Evolutionary conservation across 2,888 invertebrate genomes (phyloP).

Genomic region (Tribolium freemani): DNA sequence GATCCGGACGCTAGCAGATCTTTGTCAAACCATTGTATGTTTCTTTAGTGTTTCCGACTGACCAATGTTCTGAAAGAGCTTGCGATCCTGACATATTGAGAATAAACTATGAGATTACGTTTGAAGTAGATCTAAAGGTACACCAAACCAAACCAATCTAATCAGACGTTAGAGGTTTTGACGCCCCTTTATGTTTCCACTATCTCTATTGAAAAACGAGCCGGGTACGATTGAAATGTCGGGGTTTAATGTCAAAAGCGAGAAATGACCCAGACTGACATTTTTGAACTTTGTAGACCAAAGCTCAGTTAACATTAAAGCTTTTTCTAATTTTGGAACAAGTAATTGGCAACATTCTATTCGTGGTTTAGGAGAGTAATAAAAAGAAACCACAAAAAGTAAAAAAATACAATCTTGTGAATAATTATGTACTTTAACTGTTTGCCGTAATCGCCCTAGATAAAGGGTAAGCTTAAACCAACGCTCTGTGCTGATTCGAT

Average conservation of each 20-base stretch:
- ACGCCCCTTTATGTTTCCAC: slow-evolving; percentile 14
- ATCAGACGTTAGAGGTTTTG: slow-evolving; percentile 41
- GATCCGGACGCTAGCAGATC: slow-evolving; percentile 16
- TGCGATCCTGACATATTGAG: slow-evolving; percentile 49
- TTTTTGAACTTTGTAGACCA: slow-evolving; percentile 1
- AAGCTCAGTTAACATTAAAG: neutral
- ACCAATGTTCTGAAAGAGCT: slow-evolving; percentile 23
- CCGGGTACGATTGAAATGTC: slow-evolving; percentile 4
- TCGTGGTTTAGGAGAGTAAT: no score
- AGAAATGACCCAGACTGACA: slow-evolving; percentile 6
- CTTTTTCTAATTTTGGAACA: no score
- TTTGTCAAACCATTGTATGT: slow-evolving; percentile 18
- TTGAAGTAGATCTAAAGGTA: slow-evolving; percentile 41
- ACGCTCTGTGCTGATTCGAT: slow-evolving; percentile 2
- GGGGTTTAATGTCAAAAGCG: slow-evolving; percentile 18
- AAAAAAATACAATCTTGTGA: no score
- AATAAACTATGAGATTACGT: slow-evolving; percentile 55
- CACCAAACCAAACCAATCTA: slow-evolving; percentile 38
- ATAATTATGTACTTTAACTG: neutral
- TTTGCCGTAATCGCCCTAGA: no score
- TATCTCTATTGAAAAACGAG: neutral
- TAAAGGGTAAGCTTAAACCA: neutral
- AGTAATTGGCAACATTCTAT: no score
- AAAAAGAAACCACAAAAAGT: no score
- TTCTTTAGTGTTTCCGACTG: neutral